These are phyloP conservation scores for Apis florea DNA, from an alignment of 1,140 invertebrate species.

Conservation along the genomic window DNA sequence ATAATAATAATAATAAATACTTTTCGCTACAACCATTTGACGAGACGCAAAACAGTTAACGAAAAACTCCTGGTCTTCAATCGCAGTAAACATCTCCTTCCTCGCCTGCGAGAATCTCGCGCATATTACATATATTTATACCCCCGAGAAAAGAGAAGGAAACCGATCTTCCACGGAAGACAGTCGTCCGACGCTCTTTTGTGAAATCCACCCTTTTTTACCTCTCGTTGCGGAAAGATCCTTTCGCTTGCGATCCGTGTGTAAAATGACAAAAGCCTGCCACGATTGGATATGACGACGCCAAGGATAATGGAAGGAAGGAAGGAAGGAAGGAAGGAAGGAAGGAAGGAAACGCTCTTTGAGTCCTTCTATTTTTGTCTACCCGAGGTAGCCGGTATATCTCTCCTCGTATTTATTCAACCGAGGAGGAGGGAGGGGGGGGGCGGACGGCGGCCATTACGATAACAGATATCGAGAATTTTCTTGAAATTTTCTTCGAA, in stretches of 20 bases:
- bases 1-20: no score
- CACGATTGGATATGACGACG: slow-evolving; percentile 34
- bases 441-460: background rate
- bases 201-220: slow-evolving; percentile 49
- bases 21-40: no score
- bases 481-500: background rate
- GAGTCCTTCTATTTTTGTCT: background rate
- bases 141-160: background rate
- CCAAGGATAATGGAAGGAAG: slow-evolving; percentile 37
- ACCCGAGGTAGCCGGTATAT: background rate
- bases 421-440: background rate
- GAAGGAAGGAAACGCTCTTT: slow-evolving; percentile 34
- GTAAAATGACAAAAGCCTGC: slow-evolving; percentile 43
- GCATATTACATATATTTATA: background rate
- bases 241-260: slow-evolving; percentile 27
- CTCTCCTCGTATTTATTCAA: slow-evolving; percentile 31
- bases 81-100: background rate
- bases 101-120: background rate
- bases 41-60: no score
- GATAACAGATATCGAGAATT: background rate
- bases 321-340: slow-evolving; percentile 42
- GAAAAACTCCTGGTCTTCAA: no score
- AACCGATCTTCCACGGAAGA: slow-evolving; percentile 38
- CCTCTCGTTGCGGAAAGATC: slow-evolving; percentile 38
- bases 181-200: slow-evolving; percentile 40